A percentile compares a stretch with the other conserved stretches of the same genome.
phyloP scores from a whole-genome alignment of 1,140 invertebrate genomes.

The Procambarus clarkii region DNA sequence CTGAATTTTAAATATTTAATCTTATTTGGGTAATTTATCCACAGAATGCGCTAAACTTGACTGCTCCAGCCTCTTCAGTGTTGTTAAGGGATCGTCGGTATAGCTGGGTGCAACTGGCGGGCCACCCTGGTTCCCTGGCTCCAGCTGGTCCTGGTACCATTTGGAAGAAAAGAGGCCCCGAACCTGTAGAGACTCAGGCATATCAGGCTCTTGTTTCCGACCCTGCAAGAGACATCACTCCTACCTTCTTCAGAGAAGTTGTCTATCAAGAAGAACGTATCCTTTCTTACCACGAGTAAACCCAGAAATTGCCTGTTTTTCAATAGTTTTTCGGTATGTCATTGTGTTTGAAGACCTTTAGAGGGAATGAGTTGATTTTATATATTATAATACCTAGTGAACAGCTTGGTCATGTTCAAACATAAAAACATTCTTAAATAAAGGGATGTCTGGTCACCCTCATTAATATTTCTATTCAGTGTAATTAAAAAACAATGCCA shows the following conservation, averaged over 20 bases:
- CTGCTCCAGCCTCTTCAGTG: slow-evolving; percentile 92
- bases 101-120: slow-evolving; percentile 89
- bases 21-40: slow-evolving; percentile 74
- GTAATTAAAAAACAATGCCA: no score
- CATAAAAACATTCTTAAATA: no score
- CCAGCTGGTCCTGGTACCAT: slow-evolving; percentile 95
- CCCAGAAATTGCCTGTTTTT: no score
- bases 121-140: slow-evolving; percentile 93
- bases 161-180: slow-evolving; percentile 87
- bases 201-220: slow-evolving; percentile 90
- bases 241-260: slow-evolving; percentile 90
- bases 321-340: no score
- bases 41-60: slow-evolving; percentile 95
- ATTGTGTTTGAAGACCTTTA: no score
- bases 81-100: slow-evolving; percentile 86
- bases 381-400: no score
- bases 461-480: no score
- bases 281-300: slow-evolving; percentile 74
- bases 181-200: slow-evolving; percentile 80
- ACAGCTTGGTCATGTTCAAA: no score
- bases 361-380: no score
- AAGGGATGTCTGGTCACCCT: no score
- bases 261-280: slow-evolving; percentile 88
- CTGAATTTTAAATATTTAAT: no score
- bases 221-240: slow-evolving; percentile 86